phyloP scores from a whole-genome alignment of 2,888 invertebrate species.

The Eledone cirrhosa region DNA sequence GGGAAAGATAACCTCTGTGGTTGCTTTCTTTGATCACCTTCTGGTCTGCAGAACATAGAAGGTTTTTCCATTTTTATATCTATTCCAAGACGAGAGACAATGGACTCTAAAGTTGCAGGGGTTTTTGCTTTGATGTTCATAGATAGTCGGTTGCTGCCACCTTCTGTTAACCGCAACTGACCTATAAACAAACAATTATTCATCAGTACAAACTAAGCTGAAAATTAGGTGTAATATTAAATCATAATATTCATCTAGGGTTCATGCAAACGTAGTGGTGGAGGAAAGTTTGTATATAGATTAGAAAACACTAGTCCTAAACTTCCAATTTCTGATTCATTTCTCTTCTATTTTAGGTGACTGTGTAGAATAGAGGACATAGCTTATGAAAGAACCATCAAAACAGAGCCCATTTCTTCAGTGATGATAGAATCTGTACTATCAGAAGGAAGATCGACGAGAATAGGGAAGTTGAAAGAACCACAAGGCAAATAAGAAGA shows the following conservation, averaged over 20 bases:
- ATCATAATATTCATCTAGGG: constrained; percentile 25
- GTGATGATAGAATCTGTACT: too few relatives aligned
- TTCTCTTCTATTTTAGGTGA: too few relatives aligned
- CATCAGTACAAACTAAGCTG: constrained; percentile 24
- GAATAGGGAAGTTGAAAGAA: too few relatives aligned
- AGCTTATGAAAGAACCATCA: too few relatives aligned
- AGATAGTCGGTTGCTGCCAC: constrained; percentile 41
- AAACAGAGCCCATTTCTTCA: too few relatives aligned
- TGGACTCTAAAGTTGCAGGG: constrained; percentile 50
- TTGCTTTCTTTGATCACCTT: constrained; percentile 43
- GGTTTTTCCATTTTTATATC: constrained; percentile 60
- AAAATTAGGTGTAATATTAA: constrained; percentile 26
- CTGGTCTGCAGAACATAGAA: constrained; percentile 47
- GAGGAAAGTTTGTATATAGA: too few relatives aligned
- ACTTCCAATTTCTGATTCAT: too few relatives aligned
- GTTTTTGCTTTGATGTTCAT: constrained; percentile 41
- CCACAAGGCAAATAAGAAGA: too few relatives aligned
- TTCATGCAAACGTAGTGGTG: constrained; percentile 13
- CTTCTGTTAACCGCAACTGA: constrained; percentile 52
- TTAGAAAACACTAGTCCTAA: too few relatives aligned
- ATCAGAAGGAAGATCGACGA: too few relatives aligned
- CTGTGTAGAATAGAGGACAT: too few relatives aligned
- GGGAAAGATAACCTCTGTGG: constrained; percentile 48
- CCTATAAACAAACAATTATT: constrained; percentile 42
- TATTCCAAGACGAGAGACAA: constrained; percentile 59